These are phyloP conservation scores for Copidosoma aretas DNA, from an alignment of 2,888 invertebrate genomes.

Conservation along the genomic window DNA sequence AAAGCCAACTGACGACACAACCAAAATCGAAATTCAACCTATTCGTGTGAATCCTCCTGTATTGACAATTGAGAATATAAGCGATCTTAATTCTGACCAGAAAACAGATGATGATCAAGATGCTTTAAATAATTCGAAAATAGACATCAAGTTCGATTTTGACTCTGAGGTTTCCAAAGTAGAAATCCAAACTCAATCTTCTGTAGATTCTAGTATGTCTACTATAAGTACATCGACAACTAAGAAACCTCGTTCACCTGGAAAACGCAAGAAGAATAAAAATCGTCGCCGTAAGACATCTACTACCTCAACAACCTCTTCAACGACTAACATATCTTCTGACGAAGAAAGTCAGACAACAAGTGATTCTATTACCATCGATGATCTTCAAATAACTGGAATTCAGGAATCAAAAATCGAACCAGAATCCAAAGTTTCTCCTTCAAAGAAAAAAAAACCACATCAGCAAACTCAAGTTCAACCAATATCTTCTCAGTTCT, in stretches of 20 bases:
- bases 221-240: slow-evolving; percentile 61
- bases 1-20: slow-evolving; percentile 50
- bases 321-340: slow-evolving; percentile 38
- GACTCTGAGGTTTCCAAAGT: slow-evolving; percentile 58
- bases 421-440: slow-evolving; percentile 55
- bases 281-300: slow-evolving; percentile 67
- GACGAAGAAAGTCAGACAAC: slow-evolving; percentile 29
- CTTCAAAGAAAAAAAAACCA: slow-evolving; percentile 64
- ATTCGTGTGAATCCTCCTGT: slow-evolving; percentile 52
- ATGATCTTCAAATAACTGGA: neutral
- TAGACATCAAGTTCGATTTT: slow-evolving; percentile 55
- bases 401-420: slow-evolving; percentile 61
- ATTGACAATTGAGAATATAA: slow-evolving; percentile 52
- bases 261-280: slow-evolving; percentile 65
- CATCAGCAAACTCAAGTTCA: slow-evolving; percentile 52
- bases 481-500: slow-evolving; percentile 76
- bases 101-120: slow-evolving; percentile 61
- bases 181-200: slow-evolving; percentile 57
- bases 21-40: slow-evolving; percentile 52
- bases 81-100: slow-evolving; percentile 43
- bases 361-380: slow-evolving; percentile 41
- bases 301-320: slow-evolving; percentile 54
- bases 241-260: slow-evolving; percentile 62
- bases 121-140: slow-evolving; percentile 62
- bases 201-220: slow-evolving; percentile 49